Conservation (phyloP, 2,797 vertebrate species). For the Gorsachius magnificus region DNA sequence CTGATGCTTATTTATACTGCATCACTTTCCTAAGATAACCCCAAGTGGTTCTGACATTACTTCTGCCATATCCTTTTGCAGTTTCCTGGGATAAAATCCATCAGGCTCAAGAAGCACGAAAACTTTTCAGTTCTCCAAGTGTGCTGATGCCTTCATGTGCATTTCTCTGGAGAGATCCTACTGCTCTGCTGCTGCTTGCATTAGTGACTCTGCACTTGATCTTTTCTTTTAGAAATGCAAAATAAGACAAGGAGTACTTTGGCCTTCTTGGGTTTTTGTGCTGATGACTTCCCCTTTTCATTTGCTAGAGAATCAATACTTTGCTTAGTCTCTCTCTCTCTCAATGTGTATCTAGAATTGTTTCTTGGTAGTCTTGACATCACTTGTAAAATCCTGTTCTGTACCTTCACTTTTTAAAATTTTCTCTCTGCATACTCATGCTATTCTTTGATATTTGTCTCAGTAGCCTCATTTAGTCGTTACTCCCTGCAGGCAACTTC, state of each 20-base stretch:
- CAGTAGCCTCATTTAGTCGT: background rate
- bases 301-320: background rate
- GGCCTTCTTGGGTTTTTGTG: background rate
- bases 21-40: background rate
- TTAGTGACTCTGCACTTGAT: background rate
- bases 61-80: background rate
- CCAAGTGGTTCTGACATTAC: background rate
- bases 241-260: background rate
- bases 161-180: background rate
- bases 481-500: background rate
- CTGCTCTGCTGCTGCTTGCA: background rate
- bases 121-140: background rate
- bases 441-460: background rate
- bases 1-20: background rate
- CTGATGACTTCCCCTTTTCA: background rate
- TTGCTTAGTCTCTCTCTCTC: background rate
- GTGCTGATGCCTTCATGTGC: background rate
- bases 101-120: background rate
- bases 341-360: background rate
- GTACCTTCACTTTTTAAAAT: background rate
- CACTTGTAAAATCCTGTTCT: background rate
- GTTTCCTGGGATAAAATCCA: background rate
- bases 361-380: background rate
- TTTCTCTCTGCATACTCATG: background rate
- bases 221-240: background rate